These are phyloP conservation scores for Homarus gammarus DNA, from an alignment of 2,888 invertebrate genomes.

Conservation along the genomic window DNA sequence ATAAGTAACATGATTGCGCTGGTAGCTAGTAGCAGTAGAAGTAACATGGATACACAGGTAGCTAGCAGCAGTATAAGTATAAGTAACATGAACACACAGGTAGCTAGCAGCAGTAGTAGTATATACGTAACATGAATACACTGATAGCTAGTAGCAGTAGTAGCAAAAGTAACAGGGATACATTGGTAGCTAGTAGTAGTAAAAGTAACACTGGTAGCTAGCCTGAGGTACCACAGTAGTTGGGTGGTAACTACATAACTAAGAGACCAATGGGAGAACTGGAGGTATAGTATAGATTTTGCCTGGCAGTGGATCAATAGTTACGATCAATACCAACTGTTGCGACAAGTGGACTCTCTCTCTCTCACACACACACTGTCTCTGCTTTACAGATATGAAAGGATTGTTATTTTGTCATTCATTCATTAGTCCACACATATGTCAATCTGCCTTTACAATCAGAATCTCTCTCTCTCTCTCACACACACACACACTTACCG, in stretches of 20 bases:
- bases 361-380: no score
- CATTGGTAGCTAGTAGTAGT: no score
- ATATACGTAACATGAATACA: background rate
- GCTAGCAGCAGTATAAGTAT: background rate
- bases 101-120: background rate
- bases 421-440: no score
- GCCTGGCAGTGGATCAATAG: slow-evolving; percentile 18
- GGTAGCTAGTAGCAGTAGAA: no score
- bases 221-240: no score
- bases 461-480: slow-evolving; percentile 17
- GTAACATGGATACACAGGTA: background rate
- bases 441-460: no score
- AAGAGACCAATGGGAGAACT: background rate
- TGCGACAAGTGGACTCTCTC: slow-evolving; percentile 48
- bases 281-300: slow-evolving; percentile 24
- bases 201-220: no score
- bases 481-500: background rate
- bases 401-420: no score
- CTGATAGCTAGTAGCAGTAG: background rate
- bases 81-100: background rate
- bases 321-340: slow-evolving; percentile 51
- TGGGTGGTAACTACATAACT: no score
- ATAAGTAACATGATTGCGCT: no score
- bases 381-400: no score
- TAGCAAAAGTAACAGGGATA: no score